Evolutionary conservation across 2,888 invertebrate species (phyloP).

Genomic region (Dicyrtoma fusca): DNA sequence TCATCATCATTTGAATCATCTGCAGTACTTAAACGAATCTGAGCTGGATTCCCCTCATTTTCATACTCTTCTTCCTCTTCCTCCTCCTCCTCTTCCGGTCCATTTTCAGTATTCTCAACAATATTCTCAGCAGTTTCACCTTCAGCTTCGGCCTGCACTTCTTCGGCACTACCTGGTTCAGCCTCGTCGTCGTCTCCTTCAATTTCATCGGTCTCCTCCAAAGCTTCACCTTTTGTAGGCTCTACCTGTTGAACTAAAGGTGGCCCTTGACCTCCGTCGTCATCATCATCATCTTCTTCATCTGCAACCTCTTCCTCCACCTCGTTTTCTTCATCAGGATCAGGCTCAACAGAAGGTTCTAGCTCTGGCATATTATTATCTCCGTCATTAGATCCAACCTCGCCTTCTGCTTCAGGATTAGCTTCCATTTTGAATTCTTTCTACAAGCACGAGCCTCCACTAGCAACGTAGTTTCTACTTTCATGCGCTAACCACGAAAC

Average conservation of each 20-base stretch:
- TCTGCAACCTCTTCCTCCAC: slow-evolving; percentile 41
- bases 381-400: slow-evolving; percentile 25
- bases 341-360: slow-evolving; percentile 14
- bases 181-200: slow-evolving; percentile 32
- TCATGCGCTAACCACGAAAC: not conserved
- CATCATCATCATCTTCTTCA: slow-evolving; percentile 41
- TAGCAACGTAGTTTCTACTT: not conserved
- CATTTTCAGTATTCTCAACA: slow-evolving; percentile 11
- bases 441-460: too few relatives aligned
- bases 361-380: slow-evolving; percentile 27
- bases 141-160: slow-evolving; percentile 21
- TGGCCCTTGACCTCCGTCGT: slow-evolving; percentile 13
- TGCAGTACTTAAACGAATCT: slow-evolving; percentile 13
- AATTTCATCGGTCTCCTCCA: slow-evolving; percentile 32
- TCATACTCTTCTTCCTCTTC: slow-evolving; percentile 31
- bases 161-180: slow-evolving; percentile 23
- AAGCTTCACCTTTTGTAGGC: slow-evolving; percentile 2
- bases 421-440: slow-evolving; percentile 27
- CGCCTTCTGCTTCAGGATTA: slow-evolving; percentile 21
- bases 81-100: slow-evolving; percentile 33
- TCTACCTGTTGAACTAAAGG: slow-evolving; percentile 9
- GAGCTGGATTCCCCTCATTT: slow-evolving; percentile 21
- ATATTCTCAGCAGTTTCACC: slow-evolving; percentile 22
- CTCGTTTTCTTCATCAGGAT: slow-evolving; percentile 10
- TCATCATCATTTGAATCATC: slow-evolving; percentile 37